Base-by-base conservation (phyloP, 2,797 vertebrate genomes). In the Eremophila alpestris region DNA sequence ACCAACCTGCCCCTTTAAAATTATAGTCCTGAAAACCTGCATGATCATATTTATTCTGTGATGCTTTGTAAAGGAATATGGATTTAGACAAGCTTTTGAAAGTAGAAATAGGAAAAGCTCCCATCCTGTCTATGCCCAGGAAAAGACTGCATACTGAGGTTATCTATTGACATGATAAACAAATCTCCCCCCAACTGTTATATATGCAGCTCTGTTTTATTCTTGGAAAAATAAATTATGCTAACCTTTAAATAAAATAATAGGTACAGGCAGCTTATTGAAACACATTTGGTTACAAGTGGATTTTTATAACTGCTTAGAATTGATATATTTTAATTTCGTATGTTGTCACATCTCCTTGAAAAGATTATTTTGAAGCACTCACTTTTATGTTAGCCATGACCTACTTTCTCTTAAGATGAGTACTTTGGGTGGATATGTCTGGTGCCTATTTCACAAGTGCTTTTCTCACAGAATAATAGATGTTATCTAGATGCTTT, bases 331-430 rank as follows among this genome's bases (percentile, higher is more conserved):
- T 86, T 90, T 95, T 87, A 56, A 79, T 94, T 89, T 74, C 67
- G 60, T 60, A 63, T 24, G 27, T 63, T 82, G 76, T 74, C 90
- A 85, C n/a, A 65, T 27, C 21, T 24, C 87, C 49, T 89, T 87
- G 84, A 84, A 83, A 74, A 69, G 3, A 77, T 93, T 94, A 80
- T 92, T 93, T 51, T 83, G 64, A 92, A 75, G 58, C 38, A 58
- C 64, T 71, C 30, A 48, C 29, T 96, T 75, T 82, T 60, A 90
- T 4, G 3, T 75, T 90, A 85, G 30, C 64, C 38, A 30, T 93
- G 81, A 87, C 88, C 92, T 93, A 79, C 41, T 94, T 96, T 94
- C 78, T 90, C 23, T 71, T 87, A 76, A 89, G 62, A 85, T 73
- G 36, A 82, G n/a, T 71, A 71, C 65, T 89, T 80, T 52, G 21